phyloP scores from a whole-genome alignment of 2,888 invertebrate genomes.

The Folsomia candida region DNA sequence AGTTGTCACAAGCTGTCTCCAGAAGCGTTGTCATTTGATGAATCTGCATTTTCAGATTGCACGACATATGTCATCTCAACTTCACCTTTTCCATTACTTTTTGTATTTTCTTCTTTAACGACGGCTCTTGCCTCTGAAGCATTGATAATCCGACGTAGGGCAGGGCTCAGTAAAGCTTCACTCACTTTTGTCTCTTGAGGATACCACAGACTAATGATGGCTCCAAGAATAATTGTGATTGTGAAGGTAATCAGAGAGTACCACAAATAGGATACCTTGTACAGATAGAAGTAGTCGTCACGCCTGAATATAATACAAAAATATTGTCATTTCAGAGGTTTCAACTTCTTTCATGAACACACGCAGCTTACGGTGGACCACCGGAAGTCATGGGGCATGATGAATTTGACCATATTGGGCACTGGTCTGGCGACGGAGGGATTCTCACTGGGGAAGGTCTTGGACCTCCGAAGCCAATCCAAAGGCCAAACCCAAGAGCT shows the following conservation, averaged over 20 bases:
- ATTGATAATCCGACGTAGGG: constrained; percentile 27
- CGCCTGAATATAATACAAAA: constrained; percentile 1
- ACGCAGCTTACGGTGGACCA: not conserved
- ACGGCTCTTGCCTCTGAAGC: not conserved
- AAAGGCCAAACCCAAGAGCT: constrained; percentile 62
- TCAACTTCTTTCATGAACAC: not conserved
- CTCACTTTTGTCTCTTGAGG: constrained; percentile 41
- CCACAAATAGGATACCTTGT: constrained; percentile 58
- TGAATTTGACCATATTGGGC: not conserved
- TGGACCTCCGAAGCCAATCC: constrained; percentile 80
- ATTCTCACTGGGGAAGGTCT: constrained; percentile 58
- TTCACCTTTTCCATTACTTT: too few species aligned
- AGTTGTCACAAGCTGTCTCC: too few species aligned
- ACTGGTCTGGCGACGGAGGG: not conserved
- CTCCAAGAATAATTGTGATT: constrained; percentile 43
- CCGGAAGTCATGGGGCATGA: not conserved
- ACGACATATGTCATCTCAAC: too few species aligned
- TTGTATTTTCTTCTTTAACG: too few species aligned
- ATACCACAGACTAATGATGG: constrained; percentile 38
- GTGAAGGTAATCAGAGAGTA: constrained; percentile 55
- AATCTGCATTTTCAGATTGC: too few species aligned
- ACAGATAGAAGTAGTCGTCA: constrained; percentile 53
- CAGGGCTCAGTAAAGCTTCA: constrained; percentile 41
- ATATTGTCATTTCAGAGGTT: not conserved
- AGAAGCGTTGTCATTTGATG: too few species aligned